phyloP scores from a whole-genome alignment of 2,113 vertebrate genomes.

The Hystrix brachyura region DNA sequence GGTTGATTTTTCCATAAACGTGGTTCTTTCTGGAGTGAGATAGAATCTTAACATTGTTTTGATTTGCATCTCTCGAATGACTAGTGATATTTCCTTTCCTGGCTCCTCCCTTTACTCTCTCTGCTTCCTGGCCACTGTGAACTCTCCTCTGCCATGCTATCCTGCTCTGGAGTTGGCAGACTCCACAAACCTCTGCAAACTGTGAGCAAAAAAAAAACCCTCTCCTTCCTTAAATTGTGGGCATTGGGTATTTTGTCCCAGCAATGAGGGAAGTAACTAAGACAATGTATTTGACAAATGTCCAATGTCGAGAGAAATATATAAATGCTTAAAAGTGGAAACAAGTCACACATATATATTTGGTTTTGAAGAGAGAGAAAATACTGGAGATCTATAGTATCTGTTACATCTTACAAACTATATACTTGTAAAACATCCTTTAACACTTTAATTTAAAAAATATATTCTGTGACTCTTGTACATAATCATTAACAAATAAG shows the following conservation, averaged over 20 bases:
- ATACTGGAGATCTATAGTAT: neutral
- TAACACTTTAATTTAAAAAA: neutral
- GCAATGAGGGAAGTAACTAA: neutral
- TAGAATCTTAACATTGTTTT: too few species aligned
- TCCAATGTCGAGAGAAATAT: neutral
- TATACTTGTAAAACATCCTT: neutral
- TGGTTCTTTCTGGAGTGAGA: too few species aligned
- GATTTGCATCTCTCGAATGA: too few species aligned
- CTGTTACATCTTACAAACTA: neutral
- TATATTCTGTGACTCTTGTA: neutral
- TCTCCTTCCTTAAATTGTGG: neutral
- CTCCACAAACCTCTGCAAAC: neutral
- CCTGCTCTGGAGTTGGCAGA: neutral
- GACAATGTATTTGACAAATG: neutral
- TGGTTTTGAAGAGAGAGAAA: neutral
- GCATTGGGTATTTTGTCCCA: neutral
- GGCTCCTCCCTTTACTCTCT: neutral
- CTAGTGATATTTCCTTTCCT: neutral
- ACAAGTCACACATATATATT: neutral
- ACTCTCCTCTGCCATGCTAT: neutral
- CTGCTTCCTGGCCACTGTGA: neutral
- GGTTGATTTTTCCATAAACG: too few species aligned
- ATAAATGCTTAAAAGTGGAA: neutral
- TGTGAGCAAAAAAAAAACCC: neutral
- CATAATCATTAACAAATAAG: neutral